Conservation (phyloP, 2,888 invertebrate species). For the Dryomyza anilis region DNA sequence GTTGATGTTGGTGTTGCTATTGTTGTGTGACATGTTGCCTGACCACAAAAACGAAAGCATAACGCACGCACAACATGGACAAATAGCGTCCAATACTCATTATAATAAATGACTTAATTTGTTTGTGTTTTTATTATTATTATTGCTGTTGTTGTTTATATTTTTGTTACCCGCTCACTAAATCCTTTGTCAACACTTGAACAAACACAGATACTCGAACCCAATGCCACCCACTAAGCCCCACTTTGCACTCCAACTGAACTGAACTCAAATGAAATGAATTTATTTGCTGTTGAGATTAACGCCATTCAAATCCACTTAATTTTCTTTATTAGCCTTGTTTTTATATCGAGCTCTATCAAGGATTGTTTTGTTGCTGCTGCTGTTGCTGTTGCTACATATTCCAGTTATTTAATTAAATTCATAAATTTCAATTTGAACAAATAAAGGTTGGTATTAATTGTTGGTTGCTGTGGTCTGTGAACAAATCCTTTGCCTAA, state of each 20-base stretch:
- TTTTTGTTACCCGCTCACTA: not conserved
- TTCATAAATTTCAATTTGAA: not conserved
- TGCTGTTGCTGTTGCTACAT: not conserved
- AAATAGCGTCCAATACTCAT: not conserved
- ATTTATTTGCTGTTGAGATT: slow-evolving; percentile 14
- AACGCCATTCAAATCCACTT: slow-evolving; percentile 18
- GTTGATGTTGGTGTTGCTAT: too few species aligned
- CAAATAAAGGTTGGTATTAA: not conserved
- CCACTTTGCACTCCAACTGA: not conserved
- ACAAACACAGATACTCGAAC: not conserved
- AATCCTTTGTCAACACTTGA: slow-evolving; percentile 16
- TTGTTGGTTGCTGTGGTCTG: too few species aligned
- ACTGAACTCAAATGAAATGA: not conserved
- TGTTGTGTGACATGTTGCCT: too few species aligned
- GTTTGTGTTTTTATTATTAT: too few species aligned
- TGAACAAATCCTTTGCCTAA: too few species aligned
- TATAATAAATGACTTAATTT: slow-evolving; percentile 13
- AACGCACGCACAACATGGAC: not conserved
- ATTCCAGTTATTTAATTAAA: not conserved
- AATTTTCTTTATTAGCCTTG: slow-evolving; percentile 15
- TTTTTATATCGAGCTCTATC: too few species aligned
- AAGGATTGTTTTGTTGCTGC: not conserved
- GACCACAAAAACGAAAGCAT: not conserved
- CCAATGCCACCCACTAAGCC: not conserved
- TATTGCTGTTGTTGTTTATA: not conserved